Evolutionary conservation across 1,140 invertebrate genomes (phyloP).

Genomic region (Calycopis cecrops): DNA sequence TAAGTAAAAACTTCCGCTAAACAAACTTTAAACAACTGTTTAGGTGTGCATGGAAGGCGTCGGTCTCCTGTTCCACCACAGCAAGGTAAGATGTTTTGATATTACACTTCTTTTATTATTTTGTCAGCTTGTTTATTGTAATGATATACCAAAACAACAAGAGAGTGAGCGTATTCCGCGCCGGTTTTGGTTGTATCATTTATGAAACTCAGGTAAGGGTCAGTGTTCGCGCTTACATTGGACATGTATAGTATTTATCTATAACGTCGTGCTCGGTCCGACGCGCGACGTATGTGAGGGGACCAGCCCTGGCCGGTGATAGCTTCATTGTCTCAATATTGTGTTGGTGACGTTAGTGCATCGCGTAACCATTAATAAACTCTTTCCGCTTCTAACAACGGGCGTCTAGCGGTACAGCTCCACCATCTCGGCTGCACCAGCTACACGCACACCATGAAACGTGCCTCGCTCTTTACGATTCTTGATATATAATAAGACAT

Average conservation of each 20-base stretch:
- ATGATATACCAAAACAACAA: conserved; percentile 49
- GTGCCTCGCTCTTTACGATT: conserved; percentile 2
- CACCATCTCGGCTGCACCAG: not conserved
- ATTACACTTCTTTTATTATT: conserved; percentile 31
- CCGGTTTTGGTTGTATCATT: conserved; percentile 52
- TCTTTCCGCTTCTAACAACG: conserved; percentile 8
- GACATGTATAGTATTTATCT: conserved; percentile 39
- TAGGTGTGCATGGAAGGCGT: conserved; percentile 98
- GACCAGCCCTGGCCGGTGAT: conserved; percentile 33
- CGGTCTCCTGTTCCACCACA: conserved; percentile 97
- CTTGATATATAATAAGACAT: conserved; percentile 5
- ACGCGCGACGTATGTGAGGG: conserved; percentile 34
- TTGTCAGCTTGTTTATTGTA: conserved; percentile 51
- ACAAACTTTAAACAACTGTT: conserved; percentile 15
- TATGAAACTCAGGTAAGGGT: conserved; percentile 52
- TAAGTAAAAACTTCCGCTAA: not conserved
- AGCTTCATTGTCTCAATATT: conserved; percentile 54
- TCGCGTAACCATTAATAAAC: conserved; percentile 37
- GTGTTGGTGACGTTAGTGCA: conserved; percentile 54
- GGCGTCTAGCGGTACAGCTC: not conserved
- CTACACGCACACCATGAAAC: not conserved
- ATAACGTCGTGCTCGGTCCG: conserved; percentile 35
- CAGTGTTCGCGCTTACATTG: conserved; percentile 61
- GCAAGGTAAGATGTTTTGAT: conserved; percentile 87
- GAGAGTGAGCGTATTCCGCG: conserved; percentile 16